These are phyloP conservation scores for Hylaeus anthracinus DNA, from an alignment of 1,140 invertebrate genomes.

Conservation along the genomic window DNA sequence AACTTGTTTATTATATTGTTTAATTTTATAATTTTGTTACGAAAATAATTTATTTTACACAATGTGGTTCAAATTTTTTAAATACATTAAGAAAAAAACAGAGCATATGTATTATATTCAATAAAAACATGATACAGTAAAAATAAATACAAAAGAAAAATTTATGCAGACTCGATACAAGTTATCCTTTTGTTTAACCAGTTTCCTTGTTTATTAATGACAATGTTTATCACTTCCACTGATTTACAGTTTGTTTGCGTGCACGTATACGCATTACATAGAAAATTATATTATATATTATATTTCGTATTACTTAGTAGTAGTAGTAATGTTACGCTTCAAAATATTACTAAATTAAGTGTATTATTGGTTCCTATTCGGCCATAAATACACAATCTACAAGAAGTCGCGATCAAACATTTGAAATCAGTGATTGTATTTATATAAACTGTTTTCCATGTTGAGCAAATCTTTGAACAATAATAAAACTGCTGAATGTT, in stretches of 20 bases:
- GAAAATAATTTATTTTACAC: not conserved
- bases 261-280: not conserved
- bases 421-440: constrained; percentile 13
- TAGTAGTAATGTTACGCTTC: constrained; percentile 19
- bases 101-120: constrained; percentile 7
- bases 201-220: constrained; percentile 21
- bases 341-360: constrained; percentile 44
- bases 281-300: constrained; percentile 24
- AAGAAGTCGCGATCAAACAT: constrained; percentile 19
- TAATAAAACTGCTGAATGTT: constrained; percentile 32
- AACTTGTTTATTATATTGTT: not conserved
- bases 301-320: constrained; percentile 9
- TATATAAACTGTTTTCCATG: not conserved
- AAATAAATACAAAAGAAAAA: constrained; percentile 24
- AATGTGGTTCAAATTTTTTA: not conserved
- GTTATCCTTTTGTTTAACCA: constrained; percentile 11
- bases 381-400: constrained; percentile 44
- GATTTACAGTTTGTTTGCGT: constrained; percentile 8
- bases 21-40: not conserved
- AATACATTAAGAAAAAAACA: not conserved
- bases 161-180: constrained; percentile 14
- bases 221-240: constrained; percentile 26
- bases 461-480: too few species aligned
- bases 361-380: constrained; percentile 66
- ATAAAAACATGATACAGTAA: not conserved